These are phyloP conservation scores for Rhyacophila brunnea DNA, from an alignment of 1,140 invertebrate genomes.

Conservation along the genomic window DNA sequence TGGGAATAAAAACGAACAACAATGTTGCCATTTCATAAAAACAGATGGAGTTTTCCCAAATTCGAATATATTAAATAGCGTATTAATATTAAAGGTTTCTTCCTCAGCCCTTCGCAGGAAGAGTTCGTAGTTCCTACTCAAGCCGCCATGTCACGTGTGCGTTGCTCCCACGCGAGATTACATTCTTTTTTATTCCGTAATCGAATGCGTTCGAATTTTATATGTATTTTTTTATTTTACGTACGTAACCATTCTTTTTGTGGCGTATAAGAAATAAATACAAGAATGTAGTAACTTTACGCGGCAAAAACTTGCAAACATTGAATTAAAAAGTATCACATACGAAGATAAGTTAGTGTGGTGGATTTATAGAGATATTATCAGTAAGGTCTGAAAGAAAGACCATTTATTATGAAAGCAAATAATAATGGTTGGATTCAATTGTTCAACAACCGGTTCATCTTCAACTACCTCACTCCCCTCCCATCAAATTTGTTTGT, in stretches of 20 bases:
- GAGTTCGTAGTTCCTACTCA: slow-evolving; percentile 8
- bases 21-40: not conserved
- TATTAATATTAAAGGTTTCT: slow-evolving; percentile 32
- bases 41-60: not conserved
- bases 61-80: slow-evolving; percentile 34
- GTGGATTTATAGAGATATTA: too few species aligned
- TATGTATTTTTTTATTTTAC: slow-evolving; percentile 27
- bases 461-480: too few species aligned
- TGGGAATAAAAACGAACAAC: slow-evolving; percentile 1
- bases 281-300: not conserved
- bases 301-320: not conserved
- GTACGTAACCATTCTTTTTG: not conserved
- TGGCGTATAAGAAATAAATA: not conserved
- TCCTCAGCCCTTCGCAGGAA: slow-evolving; percentile 1
- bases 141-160: slow-evolving; percentile 21
- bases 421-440: too few species aligned
- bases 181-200: slow-evolving; percentile 33
- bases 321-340: too few species aligned
- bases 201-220: slow-evolving; percentile 35
- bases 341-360: too few species aligned
- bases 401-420: too few species aligned
- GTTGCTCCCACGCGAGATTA: slow-evolving; percentile 28
- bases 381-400: too few species aligned
- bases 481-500: too few species aligned
- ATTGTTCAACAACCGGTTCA: too few species aligned